Percentiles rank a stretch among this genome's conserved stretches.
phyloP scores from a whole-genome alignment of 2,888 invertebrate species.

The Harmothoe impar region DNA sequence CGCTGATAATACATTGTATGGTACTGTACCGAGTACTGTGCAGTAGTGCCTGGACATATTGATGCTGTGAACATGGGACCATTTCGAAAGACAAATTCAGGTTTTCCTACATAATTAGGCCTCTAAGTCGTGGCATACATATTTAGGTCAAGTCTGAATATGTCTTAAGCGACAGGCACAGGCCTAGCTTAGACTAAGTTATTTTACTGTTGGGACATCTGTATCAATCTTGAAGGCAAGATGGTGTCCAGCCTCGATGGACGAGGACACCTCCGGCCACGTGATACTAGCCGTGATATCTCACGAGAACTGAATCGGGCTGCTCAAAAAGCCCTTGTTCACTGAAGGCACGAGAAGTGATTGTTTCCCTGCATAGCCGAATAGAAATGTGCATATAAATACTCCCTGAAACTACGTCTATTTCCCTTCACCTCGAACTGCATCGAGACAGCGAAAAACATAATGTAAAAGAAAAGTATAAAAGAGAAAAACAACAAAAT shows the following conservation, averaged over 20 bases:
- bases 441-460: constrained; percentile 9
- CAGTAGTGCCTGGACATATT: no score
- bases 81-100: background rate
- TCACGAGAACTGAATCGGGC: constrained; percentile 7
- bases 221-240: background rate
- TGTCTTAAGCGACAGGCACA: background rate
- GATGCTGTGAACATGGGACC: no score
- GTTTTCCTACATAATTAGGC: background rate
- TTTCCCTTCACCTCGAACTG: constrained; percentile 47
- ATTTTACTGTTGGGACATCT: background rate
- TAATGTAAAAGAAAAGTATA: constrained; percentile 13
- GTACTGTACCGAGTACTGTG: no score
- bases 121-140: background rate
- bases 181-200: background rate
- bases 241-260: background rate
- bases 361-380: constrained; percentile 34
- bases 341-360: background rate
- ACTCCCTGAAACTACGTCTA: background rate
- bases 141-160: background rate
- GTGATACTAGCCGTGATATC: background rate
- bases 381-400: constrained; percentile 18
- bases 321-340: background rate
- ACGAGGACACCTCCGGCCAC: background rate
- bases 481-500: constrained; percentile 40
- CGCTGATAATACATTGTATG: no score